Base-by-base conservation (phyloP, 2,797 vertebrate genomes). In the Otolemur crassicaudatus region DNA sequence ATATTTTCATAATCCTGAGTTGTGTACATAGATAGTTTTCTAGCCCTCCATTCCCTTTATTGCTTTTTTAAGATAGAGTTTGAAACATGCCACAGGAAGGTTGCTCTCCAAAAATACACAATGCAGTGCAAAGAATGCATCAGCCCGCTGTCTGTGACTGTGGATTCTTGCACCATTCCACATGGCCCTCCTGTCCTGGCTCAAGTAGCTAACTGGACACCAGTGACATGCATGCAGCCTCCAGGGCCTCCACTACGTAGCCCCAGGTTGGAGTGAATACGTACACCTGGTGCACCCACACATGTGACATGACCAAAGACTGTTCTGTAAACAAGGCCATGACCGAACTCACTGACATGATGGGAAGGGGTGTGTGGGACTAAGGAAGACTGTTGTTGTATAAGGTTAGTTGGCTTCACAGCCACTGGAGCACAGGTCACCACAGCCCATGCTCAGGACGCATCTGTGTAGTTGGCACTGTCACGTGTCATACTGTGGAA, bases 91-190 rank as follows among this genome's bases (percentile, higher is more conserved):
- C 31, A 2, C 83, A 16, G 76, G 70, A 89, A 87, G 76, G 83
- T 19, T 53, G 87, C 81, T 94, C 93, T 96, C 95, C 96, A 93
- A 5, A 94, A 13, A 73, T 16, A 89, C 69, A 56, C 53, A 1
- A 29, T 65, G 25, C 40, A 4, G 37, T 8, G 46, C 93, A 49
- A 9, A 67, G 31, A 29, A 53, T 3, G 43, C 60, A 1, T 11
- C 2, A 22, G 63, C 86, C 72, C 70, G 46, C 43, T 53, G 13
- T 67, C 72, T 46, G 17, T 12, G 17, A n/a, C 34, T 14, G 1
- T 1, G 43, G n/a, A 6, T 40, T 53, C 89, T 93, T 87, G 12
- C 37, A 97, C 95, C 98, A 96, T 98, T 98, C 98, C 95, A 29
- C 86, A 70, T 80, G 79, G 80, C 89, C 58, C n/a, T 77, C 90